Percentiles rank a stretch among this genome's conserved stretches.
Conservation (phyloP, 1,140 invertebrate genomes). For the Micrasema longulum region DNA sequence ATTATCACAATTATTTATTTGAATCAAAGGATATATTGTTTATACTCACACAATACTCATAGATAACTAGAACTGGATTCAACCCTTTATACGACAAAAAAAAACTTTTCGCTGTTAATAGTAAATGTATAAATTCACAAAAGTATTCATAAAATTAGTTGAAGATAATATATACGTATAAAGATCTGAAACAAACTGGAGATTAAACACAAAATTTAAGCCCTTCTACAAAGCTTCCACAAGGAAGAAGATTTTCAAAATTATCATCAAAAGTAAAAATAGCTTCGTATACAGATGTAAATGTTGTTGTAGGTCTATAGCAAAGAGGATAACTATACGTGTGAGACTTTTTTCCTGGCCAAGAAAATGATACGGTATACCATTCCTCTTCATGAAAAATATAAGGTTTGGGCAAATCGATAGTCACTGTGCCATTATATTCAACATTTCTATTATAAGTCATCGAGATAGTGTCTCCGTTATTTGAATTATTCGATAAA, state of each 20-base stretch:
- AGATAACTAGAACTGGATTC: no score
- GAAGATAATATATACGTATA: no score
- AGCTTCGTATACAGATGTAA: conserved; percentile 59
- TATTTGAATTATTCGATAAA: conserved; percentile 56
- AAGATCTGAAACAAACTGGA: no score
- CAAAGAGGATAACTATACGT: conserved; percentile 61
- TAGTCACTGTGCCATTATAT: conserved; percentile 61
- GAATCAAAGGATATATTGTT: no score
- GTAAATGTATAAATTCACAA: no score
- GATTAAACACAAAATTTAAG: conserved; percentile 56
- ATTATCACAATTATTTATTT: no score
- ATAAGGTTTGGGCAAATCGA: conserved; percentile 61
- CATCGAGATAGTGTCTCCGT: conserved; percentile 57
- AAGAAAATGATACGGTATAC: conserved; percentile 63
- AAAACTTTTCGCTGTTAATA: no score
- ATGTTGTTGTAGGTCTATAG: conserved; percentile 58
- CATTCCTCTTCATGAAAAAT: conserved; percentile 62
- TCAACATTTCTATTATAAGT: conserved; percentile 59
- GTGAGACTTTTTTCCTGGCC: conserved; percentile 59
- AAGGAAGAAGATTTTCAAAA: conserved; percentile 54
- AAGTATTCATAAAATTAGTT: no score
- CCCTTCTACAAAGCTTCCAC: conserved; percentile 63
- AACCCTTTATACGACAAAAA: no score
- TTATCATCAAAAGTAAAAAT: conserved; percentile 64
- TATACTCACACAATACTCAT: no score